These are phyloP conservation scores for Phylloscopus trochilus DNA, from an alignment of 2,113 vertebrate genomes.

Conservation along the genomic window DNA sequence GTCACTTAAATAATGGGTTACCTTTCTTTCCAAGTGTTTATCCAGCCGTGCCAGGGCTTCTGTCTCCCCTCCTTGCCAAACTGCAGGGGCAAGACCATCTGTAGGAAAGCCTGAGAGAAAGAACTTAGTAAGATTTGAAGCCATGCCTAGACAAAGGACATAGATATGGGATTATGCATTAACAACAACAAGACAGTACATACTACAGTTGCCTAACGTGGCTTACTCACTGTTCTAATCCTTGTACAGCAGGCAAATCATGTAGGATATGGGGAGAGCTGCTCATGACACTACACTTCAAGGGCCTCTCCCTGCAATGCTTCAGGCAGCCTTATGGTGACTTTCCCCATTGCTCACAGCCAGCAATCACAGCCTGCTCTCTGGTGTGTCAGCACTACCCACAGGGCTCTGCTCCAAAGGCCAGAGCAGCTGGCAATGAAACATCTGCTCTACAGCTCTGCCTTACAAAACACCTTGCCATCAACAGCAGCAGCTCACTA, in stretches of 20 bases:
- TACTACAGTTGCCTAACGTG: background rate
- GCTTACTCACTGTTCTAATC: background rate
- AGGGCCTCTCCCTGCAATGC: background rate
- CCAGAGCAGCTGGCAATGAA: background rate
- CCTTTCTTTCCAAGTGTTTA: conserved; percentile 95
- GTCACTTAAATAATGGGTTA: conserved; percentile 4
- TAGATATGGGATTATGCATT: background rate
- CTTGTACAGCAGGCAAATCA: background rate
- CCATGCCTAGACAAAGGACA: background rate
- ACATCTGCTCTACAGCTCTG: background rate
- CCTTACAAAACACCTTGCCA: background rate
- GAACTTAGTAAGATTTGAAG: conserved; percentile 1
- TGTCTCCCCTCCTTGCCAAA: conserved; percentile 92
- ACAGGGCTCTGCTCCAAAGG: background rate
- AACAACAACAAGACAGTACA: background rate
- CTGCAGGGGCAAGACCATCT: conserved; percentile 76
- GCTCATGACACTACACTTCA: background rate
- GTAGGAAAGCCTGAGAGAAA: conserved; percentile 85
- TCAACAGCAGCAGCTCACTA: background rate
- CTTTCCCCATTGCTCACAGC: background rate
- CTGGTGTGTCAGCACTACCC: background rate
- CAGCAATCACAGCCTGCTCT: no score
- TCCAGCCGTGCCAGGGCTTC: conserved; percentile 90
- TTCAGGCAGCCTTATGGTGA: background rate
- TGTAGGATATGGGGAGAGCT: background rate